Evolutionary conservation across 1,140 invertebrate genomes (phyloP), one percentile per base, ranked within the genome.

Genomic region (Archivesica marissinica): DNA sequence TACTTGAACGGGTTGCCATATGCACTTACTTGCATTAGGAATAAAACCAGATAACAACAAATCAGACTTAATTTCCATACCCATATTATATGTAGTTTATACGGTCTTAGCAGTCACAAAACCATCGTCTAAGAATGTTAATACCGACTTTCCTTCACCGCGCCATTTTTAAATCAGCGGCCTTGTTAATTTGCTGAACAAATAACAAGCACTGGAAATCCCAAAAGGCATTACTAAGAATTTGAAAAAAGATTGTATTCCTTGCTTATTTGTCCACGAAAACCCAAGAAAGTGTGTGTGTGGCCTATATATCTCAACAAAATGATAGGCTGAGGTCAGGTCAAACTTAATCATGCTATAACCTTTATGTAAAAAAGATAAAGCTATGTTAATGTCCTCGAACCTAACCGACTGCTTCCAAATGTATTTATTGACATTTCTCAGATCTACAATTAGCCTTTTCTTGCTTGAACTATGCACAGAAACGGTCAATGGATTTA

Each of bases 11-110:
- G 86, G 82, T 20, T 28, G 1, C 78, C 83, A 88, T 7, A 78
- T 68, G 7, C 35, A 78, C 44, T 86, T 88, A 38, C 50, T 33
- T n/a, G 75, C 82, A 15, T 88, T 85, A 30, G 78, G 78, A 39
- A 79, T 74, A 79, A 85, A 86, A 54, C 74, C 82, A 81, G 70
- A 82, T 1, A 35, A 47, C 38, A 88, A 39, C 17, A 86, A 75
- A 61, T 82, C 87, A 52, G 28, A 11, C 30, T 79, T 79, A 38
- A 64, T 79, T 3, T 79, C 7, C 9, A 3, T 4, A 11, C 23
- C 28, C 6, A 68, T 6, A 11, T 70, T 44, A 23, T 15, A 7
- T 2, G 78, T 41, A 35, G 30, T 50, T 23, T 52, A 44, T 2
- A 52, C 2, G 38, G 7, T 35, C 41, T 72, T 9, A 52, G 9